Evolutionary conservation across 2,888 invertebrate species (phyloP).

Genomic region (Onchidella celtica): DNA sequence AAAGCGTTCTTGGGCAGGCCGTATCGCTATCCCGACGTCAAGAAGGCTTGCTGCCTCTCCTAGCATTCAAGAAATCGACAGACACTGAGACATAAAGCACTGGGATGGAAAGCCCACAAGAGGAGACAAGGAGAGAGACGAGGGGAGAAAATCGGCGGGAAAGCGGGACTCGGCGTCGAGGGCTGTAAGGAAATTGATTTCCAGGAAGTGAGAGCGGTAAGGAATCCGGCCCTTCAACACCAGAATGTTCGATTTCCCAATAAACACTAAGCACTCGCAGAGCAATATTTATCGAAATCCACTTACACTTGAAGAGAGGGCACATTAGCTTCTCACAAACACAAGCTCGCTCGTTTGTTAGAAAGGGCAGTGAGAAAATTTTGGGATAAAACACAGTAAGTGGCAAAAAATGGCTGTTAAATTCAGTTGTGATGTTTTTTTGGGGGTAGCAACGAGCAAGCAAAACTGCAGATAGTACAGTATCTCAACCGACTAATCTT

Average conservation of each 20-base stretch:
- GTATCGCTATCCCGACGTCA: background rate
- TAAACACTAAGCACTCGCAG: background rate
- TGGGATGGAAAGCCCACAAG: background rate
- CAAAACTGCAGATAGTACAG: too few species aligned
- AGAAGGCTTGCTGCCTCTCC: background rate
- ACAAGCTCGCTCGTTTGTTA: conserved; percentile 1
- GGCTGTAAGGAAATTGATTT: conserved; percentile 28
- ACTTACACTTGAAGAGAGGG: conserved; percentile 12
- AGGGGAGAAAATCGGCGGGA: background rate
- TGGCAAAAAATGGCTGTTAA: too few species aligned
- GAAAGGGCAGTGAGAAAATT: background rate
- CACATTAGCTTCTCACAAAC: background rate
- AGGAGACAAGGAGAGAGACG: background rate
- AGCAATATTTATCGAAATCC: conserved; percentile 22
- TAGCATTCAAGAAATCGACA: background rate
- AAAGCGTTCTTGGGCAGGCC: conserved; percentile 9
- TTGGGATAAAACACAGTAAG: background rate
- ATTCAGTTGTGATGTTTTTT: too few species aligned
- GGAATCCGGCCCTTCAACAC: background rate
- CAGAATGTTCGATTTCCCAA: conserved; percentile 30
- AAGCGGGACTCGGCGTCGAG: conserved; percentile 16
- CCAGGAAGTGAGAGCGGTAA: background rate
- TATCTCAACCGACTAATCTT: too few species aligned
- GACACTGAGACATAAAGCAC: conserved; percentile 13
- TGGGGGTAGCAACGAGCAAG: too few species aligned